These are phyloP conservation scores for Galerucella calmariensis DNA, from an alignment of 2,888 invertebrate genomes.

Conservation along the genomic window DNA sequence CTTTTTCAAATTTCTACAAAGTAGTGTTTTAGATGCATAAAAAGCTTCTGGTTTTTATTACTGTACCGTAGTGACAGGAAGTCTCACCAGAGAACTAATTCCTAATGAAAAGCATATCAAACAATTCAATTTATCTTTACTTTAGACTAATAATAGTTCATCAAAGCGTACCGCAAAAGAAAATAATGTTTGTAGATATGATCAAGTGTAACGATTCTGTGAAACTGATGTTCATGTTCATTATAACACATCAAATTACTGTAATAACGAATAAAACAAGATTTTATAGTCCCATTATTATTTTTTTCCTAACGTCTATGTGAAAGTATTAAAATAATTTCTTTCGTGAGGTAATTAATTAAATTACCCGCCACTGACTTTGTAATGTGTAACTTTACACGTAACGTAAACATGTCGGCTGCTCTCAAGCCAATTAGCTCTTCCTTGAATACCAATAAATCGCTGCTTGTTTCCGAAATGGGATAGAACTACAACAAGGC, in stretches of 20 bases:
- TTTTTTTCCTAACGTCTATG: constrained; percentile 35
- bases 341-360: neutral
- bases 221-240: constrained; percentile 16
- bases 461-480: constrained; percentile 59
- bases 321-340: constrained; percentile 21
- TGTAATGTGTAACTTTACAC: constrained; percentile 42
- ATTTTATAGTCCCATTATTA: constrained; percentile 39
- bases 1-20: no score
- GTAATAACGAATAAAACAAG: constrained; percentile 37
- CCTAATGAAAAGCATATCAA: no score
- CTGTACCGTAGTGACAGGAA: no score
- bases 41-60: no score
- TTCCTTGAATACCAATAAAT: constrained; percentile 59
- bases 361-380: constrained; percentile 24
- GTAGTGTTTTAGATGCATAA: no score
- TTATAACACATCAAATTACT: constrained; percentile 34
- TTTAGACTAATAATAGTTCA: no score
- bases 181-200: no score
- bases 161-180: no score
- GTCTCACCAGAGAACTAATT: no score
- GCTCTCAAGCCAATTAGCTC: constrained; percentile 60
- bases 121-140: no score
- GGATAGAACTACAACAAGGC: constrained; percentile 47
- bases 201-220: constrained; percentile 4
- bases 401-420: constrained; percentile 53